phyloP scores from a whole-genome alignment of 2,888 invertebrate species.

The Xestia sexstrigata region DNA sequence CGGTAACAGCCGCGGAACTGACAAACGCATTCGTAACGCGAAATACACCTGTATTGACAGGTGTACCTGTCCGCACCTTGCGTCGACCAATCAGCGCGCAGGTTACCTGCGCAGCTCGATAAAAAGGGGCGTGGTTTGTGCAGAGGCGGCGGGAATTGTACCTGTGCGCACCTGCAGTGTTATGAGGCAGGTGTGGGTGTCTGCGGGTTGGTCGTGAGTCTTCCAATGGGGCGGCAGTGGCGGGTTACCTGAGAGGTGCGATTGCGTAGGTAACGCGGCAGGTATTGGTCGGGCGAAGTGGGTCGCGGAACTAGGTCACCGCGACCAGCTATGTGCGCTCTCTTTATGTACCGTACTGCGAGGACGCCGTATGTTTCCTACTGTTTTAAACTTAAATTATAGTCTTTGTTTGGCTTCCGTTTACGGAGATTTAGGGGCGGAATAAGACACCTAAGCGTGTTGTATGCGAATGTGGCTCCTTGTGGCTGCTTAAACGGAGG shows the following conservation, averaged over 20 bases:
- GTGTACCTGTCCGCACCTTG: conserved; percentile 83
- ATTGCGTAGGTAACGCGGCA: conserved; percentile 66
- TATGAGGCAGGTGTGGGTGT: conserved; percentile 74
- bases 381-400: conserved; percentile 64
- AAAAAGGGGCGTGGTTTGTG: conserved; percentile 84
- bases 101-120: conserved; percentile 90
- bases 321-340: conserved; percentile 57
- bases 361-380: conserved; percentile 49
- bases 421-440: conserved; percentile 54
- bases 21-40: conserved; percentile 58
- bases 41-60: conserved; percentile 82
- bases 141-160: conserved; percentile 75
- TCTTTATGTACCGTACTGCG: conserved; percentile 36
- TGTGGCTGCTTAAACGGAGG: conserved; percentile 29
- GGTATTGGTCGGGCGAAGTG: conserved; percentile 78
- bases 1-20: conserved; percentile 69
- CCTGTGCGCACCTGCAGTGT: conserved; percentile 82
- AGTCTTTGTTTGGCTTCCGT: conserved; percentile 62
- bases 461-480: conserved; percentile 45
- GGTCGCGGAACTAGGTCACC: conserved; percentile 75
- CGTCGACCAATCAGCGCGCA: conserved; percentile 88
- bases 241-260: conserved; percentile 80
- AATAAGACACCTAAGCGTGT: conserved; percentile 56
- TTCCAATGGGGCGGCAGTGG: conserved; percentile 73
- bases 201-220: conserved; percentile 77